Evolutionary conservation across 2,113 vertebrate species (phyloP), one percentile per base, ranked within the genome.

Genomic region (Oncorhynchus tshawytscha): DNA sequence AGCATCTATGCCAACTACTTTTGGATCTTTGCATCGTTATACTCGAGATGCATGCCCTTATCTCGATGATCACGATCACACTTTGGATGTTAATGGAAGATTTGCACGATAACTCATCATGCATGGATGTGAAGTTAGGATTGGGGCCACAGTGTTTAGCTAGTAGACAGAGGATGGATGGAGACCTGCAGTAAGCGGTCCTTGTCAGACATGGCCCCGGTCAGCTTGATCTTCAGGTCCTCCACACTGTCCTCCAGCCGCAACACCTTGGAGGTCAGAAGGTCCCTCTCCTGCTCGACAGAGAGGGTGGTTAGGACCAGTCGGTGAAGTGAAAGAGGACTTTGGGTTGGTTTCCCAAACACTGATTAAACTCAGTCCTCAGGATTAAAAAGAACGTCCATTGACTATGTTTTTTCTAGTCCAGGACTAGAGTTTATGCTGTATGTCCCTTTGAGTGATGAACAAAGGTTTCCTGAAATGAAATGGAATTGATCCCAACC

Each of bases 211-310:
- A 86, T 69, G 68, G 87, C 76, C 25, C 16, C 7, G 2, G 80
- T 80, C 29, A 91, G 62, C 73, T 90, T 90, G 65, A 67, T 15
- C 64, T 86, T 90, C 25, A 94, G 81, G 18, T 93, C 90, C 79
- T 86, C 85, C 16, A 91, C 73, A 48, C 77, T 82, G 68, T 91
- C 86, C 76, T 94, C 92, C 78, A 94, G 57, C 45, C 86, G 88
- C 51, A 87, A 22, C 22, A 86, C 83, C 76, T 93, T 89, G 62
- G 92, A 88, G 2, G 90, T 90, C 64, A 94, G 77, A 34, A 89
- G 75, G 3, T 92, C 91, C 77, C 92, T 93, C 71, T 94, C 93
- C 94, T 95, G 82, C 76, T 5, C 13, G 49, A 29, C 15, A 22
- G 34, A 20, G 20, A 51, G 48, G 5, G 16, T 72, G 70, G 74